A percentile compares a stretch with the other conserved stretches of the same genome.
phyloP scores from a whole-genome alignment of 2,113 vertebrate genomes.

The Microtus richardsoni region DNA sequence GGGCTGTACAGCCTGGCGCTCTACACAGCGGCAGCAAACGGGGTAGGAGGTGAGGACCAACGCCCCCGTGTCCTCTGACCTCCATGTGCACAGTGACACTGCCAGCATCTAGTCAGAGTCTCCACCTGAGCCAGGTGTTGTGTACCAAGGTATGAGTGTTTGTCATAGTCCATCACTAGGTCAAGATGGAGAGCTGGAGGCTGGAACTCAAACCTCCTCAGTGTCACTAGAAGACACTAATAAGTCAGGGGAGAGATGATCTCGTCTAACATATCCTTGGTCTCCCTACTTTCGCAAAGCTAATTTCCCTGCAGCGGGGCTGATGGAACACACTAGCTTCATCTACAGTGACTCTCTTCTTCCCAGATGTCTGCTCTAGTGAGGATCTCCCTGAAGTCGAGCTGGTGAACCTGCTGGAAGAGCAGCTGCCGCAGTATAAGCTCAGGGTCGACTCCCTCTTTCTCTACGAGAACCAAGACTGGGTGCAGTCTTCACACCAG shows the following conservation, averaged over 20 bases:
- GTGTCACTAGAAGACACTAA: not conserved
- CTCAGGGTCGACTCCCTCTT: slow-evolving; percentile 91
- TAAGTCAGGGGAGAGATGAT: slow-evolving; percentile 23
- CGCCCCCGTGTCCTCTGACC: not conserved
- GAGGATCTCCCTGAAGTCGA: slow-evolving; percentile 88
- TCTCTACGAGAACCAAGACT: slow-evolving; percentile 94
- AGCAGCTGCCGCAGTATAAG: slow-evolving; percentile 88
- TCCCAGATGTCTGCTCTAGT: slow-evolving; percentile 90
- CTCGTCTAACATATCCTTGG: not conserved
- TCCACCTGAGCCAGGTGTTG: not conserved
- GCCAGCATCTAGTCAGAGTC: not conserved
- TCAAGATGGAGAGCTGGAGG: not conserved
- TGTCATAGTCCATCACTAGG: not conserved
- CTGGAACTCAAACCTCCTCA: not conserved
- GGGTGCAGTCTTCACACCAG: slow-evolving; percentile 86
- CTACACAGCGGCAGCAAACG: not conserved
- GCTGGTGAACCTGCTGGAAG: slow-evolving; percentile 89
- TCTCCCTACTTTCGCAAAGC: not conserved
- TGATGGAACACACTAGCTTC: slow-evolving; percentile 12
- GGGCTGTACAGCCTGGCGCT: not conserved
- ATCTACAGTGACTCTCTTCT: slow-evolving; percentile 43
- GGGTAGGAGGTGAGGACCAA: not conserved
- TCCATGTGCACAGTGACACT: not conserved
- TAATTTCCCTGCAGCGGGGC: not conserved
- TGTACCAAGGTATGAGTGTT: not conserved